phyloP scores from a whole-genome alignment of 2,888 invertebrate species.

The Argyresthia goedartella region DNA sequence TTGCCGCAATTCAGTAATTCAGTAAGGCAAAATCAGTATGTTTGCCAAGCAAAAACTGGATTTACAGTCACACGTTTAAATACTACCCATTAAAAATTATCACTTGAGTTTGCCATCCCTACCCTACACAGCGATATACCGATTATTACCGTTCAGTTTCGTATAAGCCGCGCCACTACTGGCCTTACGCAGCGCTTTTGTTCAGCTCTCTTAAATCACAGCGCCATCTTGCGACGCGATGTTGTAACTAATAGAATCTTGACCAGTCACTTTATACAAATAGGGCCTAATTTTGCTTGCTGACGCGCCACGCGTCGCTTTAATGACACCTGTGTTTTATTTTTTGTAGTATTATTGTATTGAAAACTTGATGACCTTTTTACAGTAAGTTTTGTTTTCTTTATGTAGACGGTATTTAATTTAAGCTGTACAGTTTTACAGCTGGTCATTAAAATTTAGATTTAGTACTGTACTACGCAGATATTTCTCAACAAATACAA shows the following conservation, averaged over 20 bases:
- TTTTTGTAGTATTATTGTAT: background rate
- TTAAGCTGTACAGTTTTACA: background rate
- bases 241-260: no score
- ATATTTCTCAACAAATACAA: background rate
- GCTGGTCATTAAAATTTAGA: no score
- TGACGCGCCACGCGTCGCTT: background rate
- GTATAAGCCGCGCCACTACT: constrained; percentile 61
- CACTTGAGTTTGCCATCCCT: constrained; percentile 30
- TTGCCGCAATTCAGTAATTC: no score
- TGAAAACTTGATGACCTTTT: constrained; percentile 4
- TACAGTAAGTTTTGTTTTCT: background rate
- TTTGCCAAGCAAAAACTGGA: no score
- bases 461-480: background rate
- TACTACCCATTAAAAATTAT: no score
- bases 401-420: background rate
- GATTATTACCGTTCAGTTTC: constrained; percentile 66
- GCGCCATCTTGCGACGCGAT: background rate
- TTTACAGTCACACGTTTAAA: no score
- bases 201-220: constrained; percentile 20
- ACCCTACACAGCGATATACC: constrained; percentile 44
- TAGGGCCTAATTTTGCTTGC: no score
- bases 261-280: no score
- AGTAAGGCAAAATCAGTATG: no score
- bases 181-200: constrained; percentile 49
- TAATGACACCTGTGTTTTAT: background rate